These are phyloP conservation scores for Eupeodes luniger DNA, from an alignment of 2,888 invertebrate species.

Conservation along the genomic window DNA sequence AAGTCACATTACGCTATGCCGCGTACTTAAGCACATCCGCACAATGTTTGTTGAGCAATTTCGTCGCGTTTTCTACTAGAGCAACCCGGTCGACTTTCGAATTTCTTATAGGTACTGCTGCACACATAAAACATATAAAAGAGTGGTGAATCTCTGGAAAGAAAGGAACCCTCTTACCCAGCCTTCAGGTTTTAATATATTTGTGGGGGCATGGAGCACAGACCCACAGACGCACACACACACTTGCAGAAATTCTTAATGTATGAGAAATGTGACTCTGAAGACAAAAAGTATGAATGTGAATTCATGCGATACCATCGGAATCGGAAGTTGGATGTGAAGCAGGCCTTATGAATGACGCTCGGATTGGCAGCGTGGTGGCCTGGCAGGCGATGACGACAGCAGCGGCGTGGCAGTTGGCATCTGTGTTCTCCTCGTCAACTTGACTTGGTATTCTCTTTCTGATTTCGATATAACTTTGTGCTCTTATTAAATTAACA, in stretches of 20 bases:
- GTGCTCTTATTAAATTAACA: conserved; percentile 72
- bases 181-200: not conserved
- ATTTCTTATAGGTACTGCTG: conserved; percentile 10
- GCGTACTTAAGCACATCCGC: conserved; percentile 56
- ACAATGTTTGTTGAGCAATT: conserved; percentile 62
- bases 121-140: conserved; percentile 13
- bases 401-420: not conserved
- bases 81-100: conserved; percentile 8
- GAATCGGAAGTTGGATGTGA: conserved; percentile 27
- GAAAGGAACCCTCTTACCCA: not conserved
- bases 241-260: too few species aligned
- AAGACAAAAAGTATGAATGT: not conserved
- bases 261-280: not conserved
- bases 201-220: not conserved
- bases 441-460: conserved; percentile 30
- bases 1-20: conserved; percentile 58
- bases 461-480: conserved; percentile 59
- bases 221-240: not conserved
- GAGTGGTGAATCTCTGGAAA: conserved; percentile 6
- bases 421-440: not conserved
- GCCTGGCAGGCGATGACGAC: too few species aligned
- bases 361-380: too few species aligned
- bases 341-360: not conserved
- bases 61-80: conserved; percentile 31
- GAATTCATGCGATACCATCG: conserved; percentile 25